These are phyloP conservation scores for Teleiodes luculella DNA, from an alignment of 2,888 invertebrate genomes.

Conservation along the genomic window DNA sequence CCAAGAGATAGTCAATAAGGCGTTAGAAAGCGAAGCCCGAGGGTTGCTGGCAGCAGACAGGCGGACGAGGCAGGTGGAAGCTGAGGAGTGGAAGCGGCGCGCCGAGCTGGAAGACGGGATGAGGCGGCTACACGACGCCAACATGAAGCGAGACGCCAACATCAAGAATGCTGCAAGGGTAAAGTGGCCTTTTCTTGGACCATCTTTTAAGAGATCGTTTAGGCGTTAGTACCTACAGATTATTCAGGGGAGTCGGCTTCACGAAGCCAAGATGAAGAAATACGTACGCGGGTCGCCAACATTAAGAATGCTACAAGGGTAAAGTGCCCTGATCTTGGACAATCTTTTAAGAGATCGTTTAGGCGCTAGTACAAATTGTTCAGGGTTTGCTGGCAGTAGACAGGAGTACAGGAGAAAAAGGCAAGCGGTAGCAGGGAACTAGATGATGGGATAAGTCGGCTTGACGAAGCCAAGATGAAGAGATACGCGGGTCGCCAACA, in stretches of 20 bases:
- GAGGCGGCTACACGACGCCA: conserved; percentile 44
- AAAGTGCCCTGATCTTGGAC: background rate
- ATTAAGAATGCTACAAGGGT: conserved; percentile 57
- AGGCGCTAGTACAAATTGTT: too few species aligned
- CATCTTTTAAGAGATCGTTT: too few species aligned
- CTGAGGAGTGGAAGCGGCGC: conserved; percentile 40
- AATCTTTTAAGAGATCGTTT: too few species aligned
- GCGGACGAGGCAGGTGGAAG: conserved; percentile 39
- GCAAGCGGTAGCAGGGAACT: too few species aligned
- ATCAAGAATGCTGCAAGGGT: conserved; percentile 57
- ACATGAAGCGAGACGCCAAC: conserved; percentile 35
- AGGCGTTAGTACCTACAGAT: too few species aligned
- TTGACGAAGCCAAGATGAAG: conserved; percentile 45
- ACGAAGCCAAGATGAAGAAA: conserved; percentile 46
- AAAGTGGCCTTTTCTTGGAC: background rate
- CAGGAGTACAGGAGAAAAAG: too few species aligned
- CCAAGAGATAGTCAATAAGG: conserved; percentile 43
- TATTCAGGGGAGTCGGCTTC: conserved; percentile 36
- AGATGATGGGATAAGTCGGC: too few species aligned
- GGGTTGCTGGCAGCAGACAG: conserved; percentile 51
- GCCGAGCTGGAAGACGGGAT: conserved; percentile 41
- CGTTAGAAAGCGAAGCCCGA: conserved; percentile 50
- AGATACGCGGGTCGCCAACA: conserved; percentile 35
- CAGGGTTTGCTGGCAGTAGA: too few species aligned
- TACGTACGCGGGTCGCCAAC: conserved; percentile 35